Conservation (phyloP, 2,113 vertebrate genomes). For the Uria lomvia region DNA sequence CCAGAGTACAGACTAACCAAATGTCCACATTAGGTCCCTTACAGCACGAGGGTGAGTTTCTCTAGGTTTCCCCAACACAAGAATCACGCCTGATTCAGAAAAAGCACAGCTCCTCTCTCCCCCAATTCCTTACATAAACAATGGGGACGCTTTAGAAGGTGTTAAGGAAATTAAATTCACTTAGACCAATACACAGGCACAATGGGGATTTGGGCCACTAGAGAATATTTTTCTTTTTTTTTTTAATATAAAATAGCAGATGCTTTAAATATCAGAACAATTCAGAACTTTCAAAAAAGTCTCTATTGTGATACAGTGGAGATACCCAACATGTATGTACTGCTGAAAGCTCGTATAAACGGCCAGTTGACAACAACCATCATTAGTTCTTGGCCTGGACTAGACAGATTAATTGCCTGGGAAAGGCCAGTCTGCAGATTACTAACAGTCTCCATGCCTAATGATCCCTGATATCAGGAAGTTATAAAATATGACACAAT, state of each 20-base stretch:
- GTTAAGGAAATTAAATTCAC: background rate
- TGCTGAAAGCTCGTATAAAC: background rate
- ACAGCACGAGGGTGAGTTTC: background rate
- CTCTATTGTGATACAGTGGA: background rate
- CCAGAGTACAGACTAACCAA: background rate
- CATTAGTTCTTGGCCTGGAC: background rate
- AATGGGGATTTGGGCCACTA: background rate
- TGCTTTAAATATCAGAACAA: background rate
- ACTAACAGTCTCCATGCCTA: background rate
- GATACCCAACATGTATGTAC: accelerated
- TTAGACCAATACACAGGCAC: background rate
- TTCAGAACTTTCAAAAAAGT: background rate
- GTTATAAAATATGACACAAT: background rate
- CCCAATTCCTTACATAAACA: background rate
- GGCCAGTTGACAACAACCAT: background rate
- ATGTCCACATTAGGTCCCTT: too few relatives aligned
- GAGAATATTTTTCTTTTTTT: background rate
- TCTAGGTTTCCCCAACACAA: background rate
- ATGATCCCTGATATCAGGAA: background rate
- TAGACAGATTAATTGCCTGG: background rate
- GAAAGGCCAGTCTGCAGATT: background rate
- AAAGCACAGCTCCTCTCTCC: background rate
- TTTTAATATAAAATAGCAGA: background rate
- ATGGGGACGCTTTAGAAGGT: background rate
- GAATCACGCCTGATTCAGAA: background rate